Percentiles rank a stretch among this genome's conserved stretches.
phyloP scores from a whole-genome alignment of 2,797 vertebrate species.

The Nannoperca obscura region DNA sequence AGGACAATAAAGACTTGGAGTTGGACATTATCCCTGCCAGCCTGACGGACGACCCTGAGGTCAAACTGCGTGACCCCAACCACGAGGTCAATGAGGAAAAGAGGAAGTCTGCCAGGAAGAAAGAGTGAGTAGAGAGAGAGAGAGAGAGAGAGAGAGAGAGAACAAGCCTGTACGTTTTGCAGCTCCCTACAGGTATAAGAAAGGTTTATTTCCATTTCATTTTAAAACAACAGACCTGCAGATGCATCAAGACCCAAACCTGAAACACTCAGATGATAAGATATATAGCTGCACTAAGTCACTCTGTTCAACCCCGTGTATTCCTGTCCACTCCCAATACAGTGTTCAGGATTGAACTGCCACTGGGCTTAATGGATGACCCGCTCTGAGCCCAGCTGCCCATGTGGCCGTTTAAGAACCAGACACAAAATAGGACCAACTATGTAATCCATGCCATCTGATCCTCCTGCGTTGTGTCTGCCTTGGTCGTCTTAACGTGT shows the following conservation, averaged over 20 bases:
- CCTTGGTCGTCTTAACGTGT: neutral
- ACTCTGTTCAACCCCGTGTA: neutral
- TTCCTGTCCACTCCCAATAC: neutral
- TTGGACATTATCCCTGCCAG: conserved; percentile 97
- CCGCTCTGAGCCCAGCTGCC: no score
- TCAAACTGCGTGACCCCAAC: conserved; percentile 95
- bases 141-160: neutral
- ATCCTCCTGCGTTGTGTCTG: neutral
- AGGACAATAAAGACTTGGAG: conserved; percentile 97
- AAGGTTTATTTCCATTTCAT: neutral
- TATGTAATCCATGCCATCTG: neutral
- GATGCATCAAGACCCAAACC: neutral
- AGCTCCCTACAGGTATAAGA: no score
- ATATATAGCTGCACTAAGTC: neutral
- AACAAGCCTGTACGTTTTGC: neutral
- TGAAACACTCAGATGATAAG: neutral
- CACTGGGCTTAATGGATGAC: no score
- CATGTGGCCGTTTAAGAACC: neutral
- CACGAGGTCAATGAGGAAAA: conserved; percentile 98
- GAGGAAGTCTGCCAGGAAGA: conserved; percentile 96
- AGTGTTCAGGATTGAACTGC: neutral
- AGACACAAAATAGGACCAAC: neutral
- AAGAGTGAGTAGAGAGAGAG: conserved; percentile 89
- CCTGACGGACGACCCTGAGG: conserved; percentile 91
- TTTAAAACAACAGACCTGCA: neutral